A percentile compares a stretch with the other conserved stretches of the same genome.
These are phyloP conservation scores for Anadara kagoshimensis DNA, from an alignment of 1,140 invertebrate genomes.

Conservation along the genomic window DNA sequence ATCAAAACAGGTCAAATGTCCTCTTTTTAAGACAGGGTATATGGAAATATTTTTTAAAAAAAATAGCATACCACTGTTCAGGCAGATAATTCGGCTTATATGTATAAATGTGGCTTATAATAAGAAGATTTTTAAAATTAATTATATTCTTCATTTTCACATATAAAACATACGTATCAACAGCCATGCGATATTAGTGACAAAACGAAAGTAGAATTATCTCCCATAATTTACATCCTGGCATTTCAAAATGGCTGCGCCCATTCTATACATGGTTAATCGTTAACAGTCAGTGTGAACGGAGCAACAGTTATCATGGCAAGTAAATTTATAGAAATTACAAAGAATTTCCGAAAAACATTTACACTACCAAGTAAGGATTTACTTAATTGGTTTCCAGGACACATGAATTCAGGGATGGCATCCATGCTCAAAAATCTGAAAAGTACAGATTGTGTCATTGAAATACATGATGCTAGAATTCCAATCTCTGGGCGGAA, in stretches of 20 bases:
- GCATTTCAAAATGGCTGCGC: constrained; percentile 8
- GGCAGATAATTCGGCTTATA: no score
- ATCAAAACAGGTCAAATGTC: no score
- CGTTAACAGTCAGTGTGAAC: not conserved
- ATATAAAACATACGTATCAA: not conserved
- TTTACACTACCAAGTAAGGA: constrained; percentile 56
- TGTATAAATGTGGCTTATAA: not conserved
- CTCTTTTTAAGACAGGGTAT: no score
- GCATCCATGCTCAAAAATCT: constrained; percentile 92
- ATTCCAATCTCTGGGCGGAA: constrained; percentile 78
- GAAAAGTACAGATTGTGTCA: constrained; percentile 89
- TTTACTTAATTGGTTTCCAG: constrained; percentile 87
- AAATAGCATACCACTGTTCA: no score
- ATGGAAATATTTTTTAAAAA: no score
- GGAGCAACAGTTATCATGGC: not conserved
- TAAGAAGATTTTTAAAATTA: not conserved
- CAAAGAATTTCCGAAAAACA: constrained; percentile 50
- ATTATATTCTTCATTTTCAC: not conserved
- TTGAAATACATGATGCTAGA: constrained; percentile 97
- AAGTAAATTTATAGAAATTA: constrained; percentile 13
- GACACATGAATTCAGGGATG: constrained; percentile 93
- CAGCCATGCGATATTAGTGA: not conserved
- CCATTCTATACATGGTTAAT: not conserved
- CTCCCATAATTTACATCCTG: constrained; percentile 1
- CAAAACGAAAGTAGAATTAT: not conserved